Evolutionary conservation across 1,140 invertebrate genomes (phyloP), one percentile per base, ranked within the genome.

Genomic region (Popillia japonica): DNA sequence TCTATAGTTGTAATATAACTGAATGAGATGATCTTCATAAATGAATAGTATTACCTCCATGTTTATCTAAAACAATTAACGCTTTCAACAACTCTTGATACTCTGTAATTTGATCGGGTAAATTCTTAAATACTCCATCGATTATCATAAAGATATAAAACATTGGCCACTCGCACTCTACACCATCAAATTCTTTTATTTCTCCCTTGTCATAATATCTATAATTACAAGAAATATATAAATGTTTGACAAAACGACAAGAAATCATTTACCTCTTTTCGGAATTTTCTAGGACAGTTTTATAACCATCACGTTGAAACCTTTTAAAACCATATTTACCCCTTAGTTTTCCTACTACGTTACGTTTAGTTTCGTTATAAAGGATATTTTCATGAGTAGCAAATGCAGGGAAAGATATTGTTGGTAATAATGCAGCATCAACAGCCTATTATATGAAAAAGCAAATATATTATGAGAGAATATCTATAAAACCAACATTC

Each of bases 111-210:
- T 98, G 96, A 68, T 96, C 94, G n/a, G 95, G 93, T 79, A 97
- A 88, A 20, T 93, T 92, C 84, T 94, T 94, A 83, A 96, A 98
- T 80, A 97, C 94, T 78, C 97, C 96, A 87, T 99, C 97, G 80
- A 99, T 98, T 40, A 99, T 96, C 93, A 99, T 95, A 85, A 95
- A 96, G 23, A 97, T 93, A 84, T 94, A 98, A 88, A 99, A 99
- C 11, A 99, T 86, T 0, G 98, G 98, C 97, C 98, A 99, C 88
- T 99, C 97, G 84, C 95, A 96, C 89, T 99, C 98, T 59, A 99
- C 92, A 22, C 95, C 94, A 86, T 99, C 97, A 89, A 99, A 99
- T 83, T 97, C 93, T 91, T 99, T 92, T 0, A 92, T 84, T 86
- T 92, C 90, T 3, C 91, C 90, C 80, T 90, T 89, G 78, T 91